phyloP scores from a whole-genome alignment of 2,888 invertebrate species.

The Zaprionus obscuricornis region DNA sequence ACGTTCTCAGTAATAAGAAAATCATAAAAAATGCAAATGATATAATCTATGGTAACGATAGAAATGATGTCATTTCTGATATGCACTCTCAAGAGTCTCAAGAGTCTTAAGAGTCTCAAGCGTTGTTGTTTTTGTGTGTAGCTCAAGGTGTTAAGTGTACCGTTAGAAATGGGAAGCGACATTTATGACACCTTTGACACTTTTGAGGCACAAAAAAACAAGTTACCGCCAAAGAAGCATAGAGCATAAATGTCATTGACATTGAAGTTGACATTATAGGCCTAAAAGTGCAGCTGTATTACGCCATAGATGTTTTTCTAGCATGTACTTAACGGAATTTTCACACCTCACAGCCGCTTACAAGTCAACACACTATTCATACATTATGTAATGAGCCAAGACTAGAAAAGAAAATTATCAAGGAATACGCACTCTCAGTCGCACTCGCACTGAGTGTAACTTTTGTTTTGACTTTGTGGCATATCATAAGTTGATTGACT shows the following conservation, averaged over 20 bases:
- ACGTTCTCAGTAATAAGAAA: no score
- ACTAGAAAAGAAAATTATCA: conserved; percentile 13
- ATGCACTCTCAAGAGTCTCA: not conserved
- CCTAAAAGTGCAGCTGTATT: conserved; percentile 32
- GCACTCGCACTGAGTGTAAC: conserved; percentile 48
- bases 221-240: conserved; percentile 1
- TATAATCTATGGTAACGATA: conserved; percentile 30
- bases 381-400: conserved; percentile 62
- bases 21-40: conserved; percentile 54
- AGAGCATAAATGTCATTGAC: conserved; percentile 42
- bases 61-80: conserved; percentile 41
- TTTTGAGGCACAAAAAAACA: conserved; percentile 26
- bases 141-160: no score
- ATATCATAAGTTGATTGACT: no score
- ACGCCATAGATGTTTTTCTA: conserved; percentile 24
- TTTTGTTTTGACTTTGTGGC: conserved; percentile 28
- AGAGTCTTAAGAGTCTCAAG: conserved; percentile 58
- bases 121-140: conserved; percentile 7
- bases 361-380: conserved; percentile 13
- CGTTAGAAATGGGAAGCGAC: no score
- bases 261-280: conserved; percentile 41
- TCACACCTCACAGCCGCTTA: conserved; percentile 57
- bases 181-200: conserved; percentile 48
- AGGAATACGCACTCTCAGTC: conserved; percentile 28
- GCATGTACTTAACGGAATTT: conserved; percentile 60